Evolutionary conservation across 1,140 invertebrate species (phyloP), one percentile per base, ranked within the genome.

Genomic region (Lerema accius): DNA sequence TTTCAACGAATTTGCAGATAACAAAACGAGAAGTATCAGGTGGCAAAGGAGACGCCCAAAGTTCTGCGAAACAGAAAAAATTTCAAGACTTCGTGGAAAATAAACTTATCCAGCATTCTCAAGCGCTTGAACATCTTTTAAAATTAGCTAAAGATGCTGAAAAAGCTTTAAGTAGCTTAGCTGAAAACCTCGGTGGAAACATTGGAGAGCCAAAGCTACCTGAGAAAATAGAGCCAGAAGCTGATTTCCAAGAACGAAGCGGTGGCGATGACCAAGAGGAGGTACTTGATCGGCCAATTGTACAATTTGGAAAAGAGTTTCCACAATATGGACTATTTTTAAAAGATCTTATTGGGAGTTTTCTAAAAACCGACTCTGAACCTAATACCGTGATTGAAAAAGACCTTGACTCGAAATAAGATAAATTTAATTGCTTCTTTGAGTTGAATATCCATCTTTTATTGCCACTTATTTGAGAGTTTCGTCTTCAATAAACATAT

Each of bases 11-110:
- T n/a, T n/a, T n/a, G n/a, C n/a, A 86, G 82, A 79, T 59, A 65
- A 73, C 48, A 60, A 84, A 82, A 50, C 78, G 79, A 19, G 70
- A 82, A 60, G 59, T 58, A 15, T 43, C 42, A 28, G 48, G 39
- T 17, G 28, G 17, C 6, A 39, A 60, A 40, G 35, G 35, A 11
- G 35, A 9, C 11, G 35, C 1, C 2, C 13, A 0, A 4, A 43
- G 17, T 17, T 11, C 42, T 4, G 61, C 9, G 53, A 63, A 60
- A 59, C 51, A 59, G 55, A 59, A 35, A 28, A 49, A 73, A 13
- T 75, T 75, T 23, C 53, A 69, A 32, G 16, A 76, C 0, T 86
- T 84, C 60, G 66, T 85, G 26, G 84, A 83, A 70, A 78, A 87
- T 0, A 82, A 82, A 50, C 56, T 86, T 19, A 69, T 78, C 26